Evolutionary conservation across 2,113 vertebrate species (phyloP).

Genomic region (Hassar affinis): DNA sequence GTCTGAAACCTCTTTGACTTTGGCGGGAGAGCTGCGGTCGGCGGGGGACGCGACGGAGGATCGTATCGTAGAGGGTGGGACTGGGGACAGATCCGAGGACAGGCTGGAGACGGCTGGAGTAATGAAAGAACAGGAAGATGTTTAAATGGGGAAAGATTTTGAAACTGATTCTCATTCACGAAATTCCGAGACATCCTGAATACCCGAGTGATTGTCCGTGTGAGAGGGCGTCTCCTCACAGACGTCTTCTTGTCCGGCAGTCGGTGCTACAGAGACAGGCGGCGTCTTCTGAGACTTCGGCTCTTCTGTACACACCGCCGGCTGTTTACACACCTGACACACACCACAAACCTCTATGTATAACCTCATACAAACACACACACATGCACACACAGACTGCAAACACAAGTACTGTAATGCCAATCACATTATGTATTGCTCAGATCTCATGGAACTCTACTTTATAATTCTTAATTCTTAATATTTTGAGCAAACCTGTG

Average conservation of each 20-base stretch:
- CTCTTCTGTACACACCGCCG: conserved; percentile 37
- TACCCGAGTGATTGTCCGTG: conserved; percentile 75
- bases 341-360: background rate
- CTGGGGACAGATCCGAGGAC: conserved; percentile 73
- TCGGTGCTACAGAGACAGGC: conserved; percentile 35
- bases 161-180: background rate
- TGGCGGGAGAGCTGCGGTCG: conserved; percentile 57
- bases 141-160: background rate
- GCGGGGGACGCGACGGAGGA: conserved; percentile 54
- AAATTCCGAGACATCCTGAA: background rate
- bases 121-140: background rate
- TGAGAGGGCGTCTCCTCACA: conserved; percentile 68
- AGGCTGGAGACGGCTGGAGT: conserved; percentile 70
- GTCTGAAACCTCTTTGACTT: conserved; percentile 51
- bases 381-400: background rate
- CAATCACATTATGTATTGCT: background rate
- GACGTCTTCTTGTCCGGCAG: conserved; percentile 61
- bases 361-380: background rate
- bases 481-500: too few relatives aligned
- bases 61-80: conserved; percentile 61
- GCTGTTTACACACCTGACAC: conserved; percentile 29
- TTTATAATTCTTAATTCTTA: too few relatives aligned
- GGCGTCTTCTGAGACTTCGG: conserved; percentile 49
- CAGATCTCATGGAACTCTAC: too few relatives aligned
- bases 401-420: too few relatives aligned